phyloP scores from a whole-genome alignment of 2,888 invertebrate species.

The Eristalis pertinax region DNA sequence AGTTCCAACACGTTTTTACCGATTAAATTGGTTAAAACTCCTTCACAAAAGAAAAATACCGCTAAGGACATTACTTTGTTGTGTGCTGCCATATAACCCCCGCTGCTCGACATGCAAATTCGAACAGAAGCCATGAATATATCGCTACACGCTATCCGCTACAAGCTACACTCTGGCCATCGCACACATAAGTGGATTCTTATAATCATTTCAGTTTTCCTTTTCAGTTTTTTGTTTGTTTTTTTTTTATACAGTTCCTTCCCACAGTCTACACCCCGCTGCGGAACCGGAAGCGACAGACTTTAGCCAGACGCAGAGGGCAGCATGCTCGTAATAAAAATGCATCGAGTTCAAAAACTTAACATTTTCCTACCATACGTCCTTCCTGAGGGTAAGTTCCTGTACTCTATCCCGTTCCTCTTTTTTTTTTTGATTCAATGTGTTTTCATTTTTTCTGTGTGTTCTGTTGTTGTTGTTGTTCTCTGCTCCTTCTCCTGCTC shows the following conservation, averaged over 20 bases:
- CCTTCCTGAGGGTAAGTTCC: slow-evolving; percentile 49
- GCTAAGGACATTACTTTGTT: slow-evolving; percentile 63
- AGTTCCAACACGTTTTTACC: slow-evolving; percentile 66
- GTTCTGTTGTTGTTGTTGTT: background rate
- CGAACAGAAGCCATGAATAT: slow-evolving; percentile 62
- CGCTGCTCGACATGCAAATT: slow-evolving; percentile 55
- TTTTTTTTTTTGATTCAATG: too few species aligned
- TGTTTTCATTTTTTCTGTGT: too few species aligned
- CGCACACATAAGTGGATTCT: slow-evolving; percentile 65
- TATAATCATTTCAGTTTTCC: slow-evolving; percentile 66
- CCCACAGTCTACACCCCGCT: background rate
- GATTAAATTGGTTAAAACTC: slow-evolving; percentile 68
- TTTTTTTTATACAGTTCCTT: background rate
- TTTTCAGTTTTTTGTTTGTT: slow-evolving; percentile 37
- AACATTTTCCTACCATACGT: slow-evolving; percentile 56
- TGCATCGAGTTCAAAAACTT: slow-evolving; percentile 65
- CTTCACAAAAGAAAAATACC: slow-evolving; percentile 58
- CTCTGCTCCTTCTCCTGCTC: background rate
- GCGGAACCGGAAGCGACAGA: slow-evolving; percentile 24
- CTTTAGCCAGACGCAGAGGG: slow-evolving; percentile 4
- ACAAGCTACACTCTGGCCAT: slow-evolving; percentile 35
- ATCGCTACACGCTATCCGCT: slow-evolving; percentile 53
- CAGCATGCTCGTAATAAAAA: slow-evolving; percentile 52
- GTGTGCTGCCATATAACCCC: slow-evolving; percentile 27
- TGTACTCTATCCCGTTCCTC: slow-evolving; percentile 8